phyloP scores from a whole-genome alignment of 2,113 vertebrate genomes.

The Ahaetulla prasina region DNA sequence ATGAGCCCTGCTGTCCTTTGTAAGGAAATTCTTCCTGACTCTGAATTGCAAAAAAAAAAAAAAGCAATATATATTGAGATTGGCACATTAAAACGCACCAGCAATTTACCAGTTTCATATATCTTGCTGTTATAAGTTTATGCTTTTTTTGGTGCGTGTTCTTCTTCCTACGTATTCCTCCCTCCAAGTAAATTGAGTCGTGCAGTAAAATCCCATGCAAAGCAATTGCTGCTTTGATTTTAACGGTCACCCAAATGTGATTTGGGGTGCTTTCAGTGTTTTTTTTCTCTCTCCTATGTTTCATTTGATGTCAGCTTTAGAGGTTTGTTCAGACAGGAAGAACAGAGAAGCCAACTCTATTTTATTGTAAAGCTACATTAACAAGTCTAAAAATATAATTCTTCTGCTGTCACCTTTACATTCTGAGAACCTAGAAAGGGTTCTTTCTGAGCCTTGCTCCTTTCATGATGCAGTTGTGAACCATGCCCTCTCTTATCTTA shows the following conservation, averaged over 20 bases:
- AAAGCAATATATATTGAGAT: not conserved
- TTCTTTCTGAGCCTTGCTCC: too few relatives aligned
- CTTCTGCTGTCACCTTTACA: not conserved
- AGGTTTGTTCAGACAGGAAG: not conserved
- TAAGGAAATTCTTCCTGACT: constrained; percentile 1
- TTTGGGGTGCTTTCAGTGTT: constrained; percentile 23
- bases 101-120: constrained; percentile 6
- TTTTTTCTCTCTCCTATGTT: not conserved
- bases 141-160: not conserved
- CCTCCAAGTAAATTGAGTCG: constrained; percentile 1
- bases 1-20: not conserved
- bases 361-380: not conserved
- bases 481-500: too few relatives aligned
- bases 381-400: not conserved
- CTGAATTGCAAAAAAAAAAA: constrained; percentile 17
- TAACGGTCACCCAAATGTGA: not conserved
- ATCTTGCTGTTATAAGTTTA: not conserved
- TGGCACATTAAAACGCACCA: not conserved
- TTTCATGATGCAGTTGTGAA: too few relatives aligned
- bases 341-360: not conserved
- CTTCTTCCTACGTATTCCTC: not conserved
- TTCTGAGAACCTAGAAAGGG: not conserved
- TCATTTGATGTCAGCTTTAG: not conserved
- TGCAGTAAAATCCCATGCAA: constrained; percentile 2
- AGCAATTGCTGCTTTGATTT: constrained; percentile 37